These are phyloP conservation scores for Antennarius striatus DNA, from an alignment of 2,113 vertebrate species.

Conservation along the genomic window DNA sequence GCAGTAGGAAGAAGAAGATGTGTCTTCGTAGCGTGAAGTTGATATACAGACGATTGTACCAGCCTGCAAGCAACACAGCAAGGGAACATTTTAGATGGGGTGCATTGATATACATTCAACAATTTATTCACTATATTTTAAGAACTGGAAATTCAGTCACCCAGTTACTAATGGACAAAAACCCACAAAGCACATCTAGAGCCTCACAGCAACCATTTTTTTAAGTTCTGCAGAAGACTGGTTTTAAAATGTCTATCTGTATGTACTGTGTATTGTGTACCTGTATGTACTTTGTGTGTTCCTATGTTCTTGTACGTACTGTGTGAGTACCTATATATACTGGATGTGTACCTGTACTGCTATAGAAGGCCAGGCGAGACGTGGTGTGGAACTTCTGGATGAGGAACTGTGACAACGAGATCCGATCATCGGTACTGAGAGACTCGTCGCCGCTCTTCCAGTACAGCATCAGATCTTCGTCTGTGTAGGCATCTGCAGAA, in stretches of 20 bases:
- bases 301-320: slow-evolving; percentile 1
- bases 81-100: neutral
- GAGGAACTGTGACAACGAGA: slow-evolving; percentile 97
- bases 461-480: slow-evolving; percentile 97
- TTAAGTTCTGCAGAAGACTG: no score
- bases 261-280: no score
- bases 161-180: no score
- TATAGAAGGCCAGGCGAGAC: slow-evolving; percentile 96
- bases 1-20: slow-evolving; percentile 97
- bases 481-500: slow-evolving; percentile 92
- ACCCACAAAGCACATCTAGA: no score
- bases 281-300: neutral
- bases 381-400: slow-evolving; percentile 98
- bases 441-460: slow-evolving; percentile 97
- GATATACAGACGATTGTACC: slow-evolving; percentile 96
- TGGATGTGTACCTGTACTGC: slow-evolving; percentile 88
- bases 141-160: no score
- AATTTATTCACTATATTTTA: no score
- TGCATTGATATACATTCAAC: no score
- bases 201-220: no score
- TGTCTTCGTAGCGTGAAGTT: slow-evolving; percentile 91
- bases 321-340: neutral
- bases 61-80: slow-evolving; percentile 77
- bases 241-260: no score
- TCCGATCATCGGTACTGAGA: slow-evolving; percentile 92